A percentile compares a stretch with the other conserved stretches of the same genome.
Evolutionary conservation across 2,888 invertebrate species (phyloP).

Genomic region (Dexiosoma caninum): DNA sequence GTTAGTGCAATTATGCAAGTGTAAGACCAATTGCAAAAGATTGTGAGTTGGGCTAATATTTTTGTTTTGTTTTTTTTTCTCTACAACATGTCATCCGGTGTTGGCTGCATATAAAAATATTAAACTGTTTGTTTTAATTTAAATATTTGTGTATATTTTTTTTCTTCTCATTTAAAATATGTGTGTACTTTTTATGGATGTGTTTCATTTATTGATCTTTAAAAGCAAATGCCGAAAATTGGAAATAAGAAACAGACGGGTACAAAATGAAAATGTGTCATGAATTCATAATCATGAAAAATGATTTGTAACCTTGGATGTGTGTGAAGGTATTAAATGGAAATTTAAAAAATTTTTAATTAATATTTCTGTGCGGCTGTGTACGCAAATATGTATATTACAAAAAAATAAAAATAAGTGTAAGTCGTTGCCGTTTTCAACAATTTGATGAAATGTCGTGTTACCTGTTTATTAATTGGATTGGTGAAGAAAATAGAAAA

Average conservation of each 20-base stretch:
- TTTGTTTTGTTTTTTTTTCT: not conserved
- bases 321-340: not conserved
- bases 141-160: not conserved
- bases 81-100: slow-evolving; percentile 7
- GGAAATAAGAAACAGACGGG: not conserved
- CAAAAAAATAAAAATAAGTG: too few relatives aligned
- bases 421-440: too few relatives aligned
- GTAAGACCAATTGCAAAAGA: too few relatives aligned
- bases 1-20: too few relatives aligned
- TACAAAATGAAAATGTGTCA: not conserved
- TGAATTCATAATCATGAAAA: slow-evolving; percentile 33
- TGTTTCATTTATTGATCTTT: slow-evolving; percentile 9
- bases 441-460: too few relatives aligned
- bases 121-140: not conserved
- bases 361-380: too few relatives aligned
- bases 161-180: not conserved
- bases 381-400: too few relatives aligned
- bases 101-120: not conserved
- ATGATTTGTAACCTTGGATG: slow-evolving; percentile 17
- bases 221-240: not conserved
- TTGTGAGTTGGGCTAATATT: too few relatives aligned
- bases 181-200: not conserved
- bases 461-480: too few relatives aligned
- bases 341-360: not conserved
- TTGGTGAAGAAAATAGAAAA: too few relatives aligned